Base-by-base conservation (phyloP, 1,140 invertebrate species). In the Bombus pascuorum region DNA sequence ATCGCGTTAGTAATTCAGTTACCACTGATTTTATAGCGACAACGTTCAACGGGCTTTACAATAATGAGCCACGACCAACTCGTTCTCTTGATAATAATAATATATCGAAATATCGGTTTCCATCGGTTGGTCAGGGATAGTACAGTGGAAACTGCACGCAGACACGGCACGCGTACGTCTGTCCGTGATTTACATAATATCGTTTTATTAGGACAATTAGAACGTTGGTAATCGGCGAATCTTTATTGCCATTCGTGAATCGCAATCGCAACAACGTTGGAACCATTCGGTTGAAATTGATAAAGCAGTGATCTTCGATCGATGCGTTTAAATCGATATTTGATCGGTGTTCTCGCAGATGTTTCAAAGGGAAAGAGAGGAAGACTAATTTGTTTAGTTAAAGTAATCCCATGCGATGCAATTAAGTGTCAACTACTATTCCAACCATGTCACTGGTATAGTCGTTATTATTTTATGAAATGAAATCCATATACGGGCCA, bases 1-100 rank as follows among this genome's bases (percentile, higher is more conserved):
- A 89, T 86, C 77, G 85, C 66, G 72, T 47, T 44, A 75, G 70
- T 85, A 89, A 89, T 89, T 89, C 82, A 76, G 74, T 89, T 79
- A 66, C 66, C 76, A 73, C 32, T 89, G 72, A 81, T 89, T 89
- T 89, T 79, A 77, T 70, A 79, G 72, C 88, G 47, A 68, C 81
- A 80, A 74, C 77, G 74, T 86, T 86, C 76, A n/a, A 44, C 53
- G 13, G 44, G 71, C 32, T 86, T 71, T 83, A 70, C 86, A 73
- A 72, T 89, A 80, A 89, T 74, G 81, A 89, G n/a, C 57, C 47
- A 34, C 39, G 12, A 78, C 84, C 53, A 78, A 89, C 88, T 88
- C 42, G 34, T 59, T 32, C 59, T 39, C 80, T 47, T 75, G 81
- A 82, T 89, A 87, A 90, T 89, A 89, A 90, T 89, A 89, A 62